Percentiles rank a stretch among this genome's conserved stretches.
phyloP scores from a whole-genome alignment of 2,113 vertebrate species.

The Gorsachius goisagi region DNA sequence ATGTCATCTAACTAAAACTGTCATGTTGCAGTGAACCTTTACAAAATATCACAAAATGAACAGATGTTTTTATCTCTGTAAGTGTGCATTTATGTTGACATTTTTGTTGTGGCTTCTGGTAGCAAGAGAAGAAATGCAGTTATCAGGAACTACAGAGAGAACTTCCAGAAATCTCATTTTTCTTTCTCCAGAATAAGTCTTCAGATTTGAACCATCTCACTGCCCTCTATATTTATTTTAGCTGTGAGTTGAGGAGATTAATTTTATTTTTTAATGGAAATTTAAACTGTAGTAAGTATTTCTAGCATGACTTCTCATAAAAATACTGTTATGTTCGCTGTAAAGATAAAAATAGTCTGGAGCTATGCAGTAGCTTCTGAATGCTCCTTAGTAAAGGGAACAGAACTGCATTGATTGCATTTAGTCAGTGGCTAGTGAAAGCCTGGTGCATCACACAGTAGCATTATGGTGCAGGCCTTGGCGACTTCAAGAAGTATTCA shows the following conservation, averaged over 20 bases:
- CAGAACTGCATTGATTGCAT: neutral
- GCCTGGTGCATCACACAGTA: neutral
- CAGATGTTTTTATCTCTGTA: conserved; percentile 26
- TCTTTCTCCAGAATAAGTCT: neutral
- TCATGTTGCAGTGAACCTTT: neutral
- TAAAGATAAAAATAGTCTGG: neutral
- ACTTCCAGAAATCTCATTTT: neutral
- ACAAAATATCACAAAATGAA: neutral
- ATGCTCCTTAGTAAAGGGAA: neutral
- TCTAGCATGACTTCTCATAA: neutral
- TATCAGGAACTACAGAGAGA: neutral
- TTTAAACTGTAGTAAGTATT: neutral
- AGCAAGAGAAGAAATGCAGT: conserved; percentile 15
- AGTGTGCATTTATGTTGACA: neutral
- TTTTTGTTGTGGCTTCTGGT: conserved; percentile 17
- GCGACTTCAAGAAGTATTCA: neutral
- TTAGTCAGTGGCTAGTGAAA: neutral
- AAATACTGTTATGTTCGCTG: neutral
- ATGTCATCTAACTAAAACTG: conserved; percentile 8
- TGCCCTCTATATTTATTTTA: neutral
- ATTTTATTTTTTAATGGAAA: neutral
- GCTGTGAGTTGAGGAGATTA: neutral
- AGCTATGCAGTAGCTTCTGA: neutral
- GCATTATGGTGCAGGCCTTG: neutral
- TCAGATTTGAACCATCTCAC: neutral